phyloP scores from a whole-genome alignment of 1,140 invertebrate species.

The Mycetomoellerius zeteki region DNA sequence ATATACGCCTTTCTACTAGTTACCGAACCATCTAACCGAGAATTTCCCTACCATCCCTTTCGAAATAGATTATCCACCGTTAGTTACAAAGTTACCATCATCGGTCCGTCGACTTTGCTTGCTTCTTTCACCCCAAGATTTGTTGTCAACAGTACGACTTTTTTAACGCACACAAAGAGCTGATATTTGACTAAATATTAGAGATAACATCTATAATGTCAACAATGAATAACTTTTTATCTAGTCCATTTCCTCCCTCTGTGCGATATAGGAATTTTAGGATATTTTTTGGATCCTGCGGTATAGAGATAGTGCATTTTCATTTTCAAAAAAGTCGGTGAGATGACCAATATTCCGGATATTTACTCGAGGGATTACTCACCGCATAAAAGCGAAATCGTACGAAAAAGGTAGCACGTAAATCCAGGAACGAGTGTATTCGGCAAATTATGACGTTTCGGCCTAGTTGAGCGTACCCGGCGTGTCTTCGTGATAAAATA shows the following conservation, averaged over 20 bases:
- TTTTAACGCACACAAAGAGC: background rate
- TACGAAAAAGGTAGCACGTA: conserved; percentile 21
- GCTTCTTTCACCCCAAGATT: conserved; percentile 10
- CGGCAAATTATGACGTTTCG: conserved; percentile 67
- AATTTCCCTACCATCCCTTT: conserved; percentile 34
- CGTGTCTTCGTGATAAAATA: conserved; percentile 69
- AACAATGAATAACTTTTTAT: background rate
- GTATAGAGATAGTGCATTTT: background rate
- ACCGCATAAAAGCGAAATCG: conserved; percentile 31
- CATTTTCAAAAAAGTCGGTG: conserved; percentile 1
- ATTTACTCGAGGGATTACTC: conserved; percentile 44
- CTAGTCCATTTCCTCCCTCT: background rate
- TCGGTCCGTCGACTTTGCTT: conserved; percentile 32
- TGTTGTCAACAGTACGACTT: conserved; percentile 12
- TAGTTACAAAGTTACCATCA: conserved; percentile 57
- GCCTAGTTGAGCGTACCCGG: conserved; percentile 41
- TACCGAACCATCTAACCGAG: conserved; percentile 54
- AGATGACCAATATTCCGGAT: conserved; percentile 35
- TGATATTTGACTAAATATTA: background rate
- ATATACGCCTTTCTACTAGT: conserved; percentile 39
- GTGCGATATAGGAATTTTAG: background rate
- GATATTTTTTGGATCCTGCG: background rate
- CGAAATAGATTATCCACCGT: conserved; percentile 57
- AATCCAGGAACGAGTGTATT: conserved; percentile 56
- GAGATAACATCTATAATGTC: background rate